Evolutionary conservation across 1,140 invertebrate species (phyloP).

Genomic region (Holcopasites calliopsidis): DNA sequence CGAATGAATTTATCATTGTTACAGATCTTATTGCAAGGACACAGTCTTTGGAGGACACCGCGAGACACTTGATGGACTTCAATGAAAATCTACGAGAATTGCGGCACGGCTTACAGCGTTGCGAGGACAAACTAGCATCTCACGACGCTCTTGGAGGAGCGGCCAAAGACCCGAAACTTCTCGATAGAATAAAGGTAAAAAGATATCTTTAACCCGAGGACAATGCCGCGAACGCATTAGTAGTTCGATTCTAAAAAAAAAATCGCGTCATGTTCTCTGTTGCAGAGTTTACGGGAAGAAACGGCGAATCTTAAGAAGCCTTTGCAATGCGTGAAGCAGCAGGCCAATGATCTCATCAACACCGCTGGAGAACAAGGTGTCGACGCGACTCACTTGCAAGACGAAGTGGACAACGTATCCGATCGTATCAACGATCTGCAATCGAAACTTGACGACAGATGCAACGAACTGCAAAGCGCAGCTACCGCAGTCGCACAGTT

Average conservation of each 20-base stretch:
- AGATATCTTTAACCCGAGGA: not conserved
- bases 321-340: slow-evolving; percentile 84
- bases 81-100: slow-evolving; percentile 91
- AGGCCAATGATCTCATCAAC: slow-evolving; percentile 87
- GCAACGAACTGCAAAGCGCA: slow-evolving; percentile 90
- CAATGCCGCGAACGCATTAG: not conserved
- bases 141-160: slow-evolving; percentile 90
- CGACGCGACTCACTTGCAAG: slow-evolving; percentile 87
- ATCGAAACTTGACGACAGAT: slow-evolving; percentile 88
- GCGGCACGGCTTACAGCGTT: slow-evolving; percentile 89
- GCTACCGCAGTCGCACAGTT: slow-evolving; percentile 92
- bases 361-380: slow-evolving; percentile 85
- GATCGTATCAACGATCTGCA: slow-evolving; percentile 90
- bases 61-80: slow-evolving; percentile 90
- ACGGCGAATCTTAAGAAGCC: slow-evolving; percentile 88
- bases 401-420: slow-evolving; percentile 88
- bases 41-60: slow-evolving; percentile 91
- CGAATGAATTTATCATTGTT: slow-evolving; percentile 18
- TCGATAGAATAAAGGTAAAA: slow-evolving; percentile 88
- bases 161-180: slow-evolving; percentile 89
- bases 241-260: not conserved
- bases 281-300: slow-evolving; percentile 85
- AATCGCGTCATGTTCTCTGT: slow-evolving; percentile 7
- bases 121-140: slow-evolving; percentile 92
- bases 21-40: slow-evolving; percentile 82